Base-by-base conservation (phyloP, 2,113 vertebrate genomes). In the Xiphias gladius region DNA sequence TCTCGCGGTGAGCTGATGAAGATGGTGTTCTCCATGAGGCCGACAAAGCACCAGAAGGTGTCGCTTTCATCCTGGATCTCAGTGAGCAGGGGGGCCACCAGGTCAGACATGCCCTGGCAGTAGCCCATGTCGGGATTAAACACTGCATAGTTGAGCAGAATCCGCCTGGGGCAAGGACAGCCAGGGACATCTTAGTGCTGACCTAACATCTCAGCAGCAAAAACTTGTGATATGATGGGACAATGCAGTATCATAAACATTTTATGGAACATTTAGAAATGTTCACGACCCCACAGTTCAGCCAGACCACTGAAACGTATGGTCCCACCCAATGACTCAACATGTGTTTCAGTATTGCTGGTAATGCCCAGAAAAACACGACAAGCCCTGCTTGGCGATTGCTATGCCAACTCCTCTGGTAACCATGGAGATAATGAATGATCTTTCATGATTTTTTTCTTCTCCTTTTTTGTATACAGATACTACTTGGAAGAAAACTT, bases 31-130 rank as follows among this genome's bases (percentile, higher is more conserved):
- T 99, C 98, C 98, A 99, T 99, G 93, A 99, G 69, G 35, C 98
- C 98, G 16, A 99, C 98, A 20, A 99, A 99, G 93, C 98, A 99
- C 98, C 98, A 99, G 95, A 99, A 99, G 41, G 98, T 98, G 94
- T 99, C 98, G 0, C 98, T 97, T 88, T 99, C 97, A 10, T 99
- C 98, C 84, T 97, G 95, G 87, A 99, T 94, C 94, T 99, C 97
- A 0, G 97, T 96, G 90, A 99, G 96, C 88, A 99, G 94, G 0
- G 98, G 98, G 7, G 98, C 98, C 89, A 99, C 96, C 90, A 99
- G 96, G 93, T 99, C 98, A 0, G 98, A 99, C 98, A 99, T 99
- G 65, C 98, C 98, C 92, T 99, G 98, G 83, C 97, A 98, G 95
- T 99, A 99, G 65, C 98, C 98, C 79, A 96, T 96, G 71, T 95